Evolutionary conservation across 2,888 invertebrate species (phyloP).

Genomic region (Himalopsyche japonica): DNA sequence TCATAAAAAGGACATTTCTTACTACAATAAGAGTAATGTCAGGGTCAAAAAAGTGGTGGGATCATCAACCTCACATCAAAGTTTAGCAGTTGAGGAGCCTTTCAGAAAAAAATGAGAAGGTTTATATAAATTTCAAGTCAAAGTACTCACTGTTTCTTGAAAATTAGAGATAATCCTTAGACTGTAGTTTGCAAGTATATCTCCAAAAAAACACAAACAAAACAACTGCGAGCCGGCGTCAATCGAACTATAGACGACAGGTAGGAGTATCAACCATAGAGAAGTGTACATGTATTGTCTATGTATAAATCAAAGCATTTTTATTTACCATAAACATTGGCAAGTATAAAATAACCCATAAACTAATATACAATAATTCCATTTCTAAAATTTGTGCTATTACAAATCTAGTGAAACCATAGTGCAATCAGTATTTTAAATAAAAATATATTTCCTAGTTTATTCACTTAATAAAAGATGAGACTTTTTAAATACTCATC

Average conservation of each 20-base stretch:
- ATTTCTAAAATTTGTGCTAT: no score
- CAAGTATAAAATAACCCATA: no score
- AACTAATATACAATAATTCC: no score
- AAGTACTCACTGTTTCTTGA: neutral
- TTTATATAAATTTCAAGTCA: neutral
- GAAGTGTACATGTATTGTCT: no score
- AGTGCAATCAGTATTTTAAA: no score
- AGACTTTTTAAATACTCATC: no score
- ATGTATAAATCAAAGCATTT: no score
- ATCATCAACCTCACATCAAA: constrained; percentile 13
- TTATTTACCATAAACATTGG: no score
- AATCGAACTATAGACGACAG: neutral
- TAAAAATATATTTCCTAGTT: no score
- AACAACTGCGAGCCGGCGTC: constrained; percentile 13
- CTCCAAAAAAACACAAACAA: constrained; percentile 5
- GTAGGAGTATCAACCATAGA: neutral
- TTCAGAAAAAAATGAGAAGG: neutral
- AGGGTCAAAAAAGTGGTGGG: constrained; percentile 16
- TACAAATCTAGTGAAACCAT: no score
- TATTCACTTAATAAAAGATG: no score
- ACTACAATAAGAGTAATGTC: neutral
- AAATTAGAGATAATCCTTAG: neutral
- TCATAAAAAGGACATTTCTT: neutral
- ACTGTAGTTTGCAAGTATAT: neutral
- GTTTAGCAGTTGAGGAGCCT: neutral